Evolutionary conservation across 2,888 invertebrate genomes (phyloP).

Genomic region (Lasioglossum marginatum): DNA sequence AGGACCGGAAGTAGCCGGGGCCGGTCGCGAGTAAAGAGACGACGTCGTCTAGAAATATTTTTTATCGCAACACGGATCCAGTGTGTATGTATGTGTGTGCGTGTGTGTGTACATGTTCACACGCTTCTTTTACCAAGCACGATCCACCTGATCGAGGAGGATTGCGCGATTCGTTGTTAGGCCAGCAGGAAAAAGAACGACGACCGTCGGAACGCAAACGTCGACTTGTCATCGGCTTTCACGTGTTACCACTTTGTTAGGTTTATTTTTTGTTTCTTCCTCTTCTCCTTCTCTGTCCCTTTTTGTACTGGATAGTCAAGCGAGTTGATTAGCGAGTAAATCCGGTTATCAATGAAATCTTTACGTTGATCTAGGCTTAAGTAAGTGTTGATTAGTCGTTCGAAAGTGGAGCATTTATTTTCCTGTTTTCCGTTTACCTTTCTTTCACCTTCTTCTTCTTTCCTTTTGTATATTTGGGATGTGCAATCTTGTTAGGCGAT

Average conservation of each 20-base stretch:
- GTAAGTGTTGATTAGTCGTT: slow-evolving; percentile 39
- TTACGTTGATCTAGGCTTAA: slow-evolving; percentile 45
- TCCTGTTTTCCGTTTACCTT: not conserved
- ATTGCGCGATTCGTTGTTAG: slow-evolving; percentile 31
- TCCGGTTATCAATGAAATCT: slow-evolving; percentile 16
- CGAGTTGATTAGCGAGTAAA: slow-evolving; percentile 24
- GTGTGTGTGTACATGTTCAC: slow-evolving; percentile 11
- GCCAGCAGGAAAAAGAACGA: slow-evolving; percentile 15
- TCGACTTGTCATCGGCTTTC: slow-evolving; percentile 35
- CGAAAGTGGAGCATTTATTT: slow-evolving; percentile 49
- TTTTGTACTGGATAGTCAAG: slow-evolving; percentile 29
- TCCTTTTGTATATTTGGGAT: slow-evolving; percentile 71
- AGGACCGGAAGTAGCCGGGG: not conserved
- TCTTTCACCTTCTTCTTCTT: not conserved
- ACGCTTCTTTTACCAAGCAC: slow-evolving; percentile 4
- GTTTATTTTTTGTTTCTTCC: slow-evolving; percentile 44
- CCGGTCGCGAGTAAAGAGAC: slow-evolving; percentile 2
- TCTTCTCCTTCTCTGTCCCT: not conserved
- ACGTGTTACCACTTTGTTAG: slow-evolving; percentile 65
- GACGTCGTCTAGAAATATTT: slow-evolving; percentile 28
- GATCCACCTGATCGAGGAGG: slow-evolving; percentile 13
- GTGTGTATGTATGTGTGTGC: not conserved
- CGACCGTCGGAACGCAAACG: slow-evolving; percentile 34
- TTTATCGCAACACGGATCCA: slow-evolving; percentile 32
- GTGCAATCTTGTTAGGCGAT: slow-evolving; percentile 75